A percentile compares a stretch with the other conserved stretches of the same genome.
Evolutionary conservation across 2,888 invertebrate genomes (phyloP).

Genomic region (Pandemis heparana): DNA sequence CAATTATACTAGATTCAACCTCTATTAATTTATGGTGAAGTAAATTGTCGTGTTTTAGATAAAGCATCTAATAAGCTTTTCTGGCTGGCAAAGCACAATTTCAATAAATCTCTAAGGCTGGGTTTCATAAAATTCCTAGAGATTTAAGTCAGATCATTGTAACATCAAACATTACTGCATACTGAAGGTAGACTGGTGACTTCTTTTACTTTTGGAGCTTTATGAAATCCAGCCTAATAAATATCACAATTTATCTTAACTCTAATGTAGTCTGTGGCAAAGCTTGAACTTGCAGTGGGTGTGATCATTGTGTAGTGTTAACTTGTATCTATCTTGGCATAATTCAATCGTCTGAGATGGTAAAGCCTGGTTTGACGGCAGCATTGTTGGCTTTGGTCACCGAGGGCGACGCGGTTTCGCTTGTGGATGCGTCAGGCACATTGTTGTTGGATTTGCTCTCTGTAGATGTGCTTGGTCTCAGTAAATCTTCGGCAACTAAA

Average conservation of each 20-base stretch:
- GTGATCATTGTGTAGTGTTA: neutral
- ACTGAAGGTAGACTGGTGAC: neutral
- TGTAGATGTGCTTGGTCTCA: conserved; percentile 59
- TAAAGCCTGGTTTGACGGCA: conserved; percentile 73
- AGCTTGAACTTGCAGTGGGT: conserved; percentile 38
- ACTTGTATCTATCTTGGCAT: neutral
- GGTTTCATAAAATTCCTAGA: neutral
- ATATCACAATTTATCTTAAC: conserved; percentile 40
- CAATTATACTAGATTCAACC: neutral
- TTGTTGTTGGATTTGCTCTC: conserved; percentile 62
- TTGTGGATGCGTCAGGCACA: conserved; percentile 45
- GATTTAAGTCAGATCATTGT: neutral
- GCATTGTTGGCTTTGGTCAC: conserved; percentile 72
- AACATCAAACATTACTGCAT: too few species aligned
- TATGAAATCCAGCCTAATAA: conserved; percentile 15
- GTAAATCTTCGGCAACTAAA: conserved; percentile 68
- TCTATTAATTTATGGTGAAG: neutral
- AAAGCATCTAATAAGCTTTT: conserved; percentile 10
- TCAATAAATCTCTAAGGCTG: neutral
- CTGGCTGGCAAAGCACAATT: conserved; percentile 9
- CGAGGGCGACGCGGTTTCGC: conserved; percentile 55
- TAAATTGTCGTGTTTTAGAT: neutral
- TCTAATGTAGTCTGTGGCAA: conserved; percentile 16
- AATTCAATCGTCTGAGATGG: conserved; percentile 59
- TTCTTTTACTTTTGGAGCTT: neutral